Base-by-base conservation (phyloP, 2,888 invertebrate species). In the Campopleginae sp. region DNA sequence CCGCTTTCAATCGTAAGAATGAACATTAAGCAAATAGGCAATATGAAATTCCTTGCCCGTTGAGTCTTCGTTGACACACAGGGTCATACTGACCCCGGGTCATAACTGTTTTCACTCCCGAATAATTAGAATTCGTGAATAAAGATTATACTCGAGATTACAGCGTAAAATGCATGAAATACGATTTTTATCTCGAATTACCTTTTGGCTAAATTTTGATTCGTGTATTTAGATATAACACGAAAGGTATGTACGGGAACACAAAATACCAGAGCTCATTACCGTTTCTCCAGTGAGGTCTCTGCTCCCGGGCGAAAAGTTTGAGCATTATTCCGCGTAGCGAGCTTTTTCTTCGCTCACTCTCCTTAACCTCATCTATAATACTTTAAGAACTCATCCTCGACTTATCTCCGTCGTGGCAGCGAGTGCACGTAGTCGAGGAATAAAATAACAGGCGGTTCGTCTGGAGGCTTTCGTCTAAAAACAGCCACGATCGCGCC, bases 311-410 rank as follows among this genome's bases (percentile, higher is more conserved):
- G 12, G 44, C 12, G 2, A 68, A 80, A 84, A 84, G 77, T 84
- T 81, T 81, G 77, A 63, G 51, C 80, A 81, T 77, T 84, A 84
- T 84, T 66, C 78, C 68, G 61, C 68, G 61, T 68, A 51, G n/a
- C 58, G 33, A 48, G 77, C 33, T 70, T 66, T 46, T 54, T 54
- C 70, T 65, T 38, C 66, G 14, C 46, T 54, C 68, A 17, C 46
- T 19, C 71, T 58, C 14, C 14, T 51, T 71, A 46, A n/a, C 61
- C 44, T 61, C 48, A 42, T 65, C 58, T 42, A 10, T 17, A 51
- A 44, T n/a, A 31, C 27, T 80, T 75, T 61, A 42, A 80, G 27
- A 71, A 71, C 78, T 77, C 58, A 58, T 77, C 58, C 58, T 48
- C 27, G 83, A 78, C 75, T 86, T 86, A 84, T 82, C 86, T 74